These are phyloP conservation scores for Tenebrio molitor DNA, from an alignment of 1,140 invertebrate species.

Conservation along the genomic window DNA sequence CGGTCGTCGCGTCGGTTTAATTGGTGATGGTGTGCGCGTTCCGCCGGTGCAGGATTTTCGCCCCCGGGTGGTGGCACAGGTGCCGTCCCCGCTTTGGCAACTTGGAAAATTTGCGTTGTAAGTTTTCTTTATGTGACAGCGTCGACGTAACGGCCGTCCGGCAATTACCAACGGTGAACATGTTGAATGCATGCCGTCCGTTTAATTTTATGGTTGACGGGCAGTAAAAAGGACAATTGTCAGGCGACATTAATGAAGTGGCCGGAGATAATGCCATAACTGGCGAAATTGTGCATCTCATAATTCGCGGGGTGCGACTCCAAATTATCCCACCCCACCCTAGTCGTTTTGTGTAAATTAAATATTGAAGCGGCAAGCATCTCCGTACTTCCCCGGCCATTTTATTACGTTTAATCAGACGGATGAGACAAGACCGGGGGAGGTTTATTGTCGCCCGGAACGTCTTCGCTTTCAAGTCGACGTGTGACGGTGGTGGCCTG, in stretches of 20 bases:
- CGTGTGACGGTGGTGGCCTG: neutral
- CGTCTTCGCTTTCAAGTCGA: neutral
- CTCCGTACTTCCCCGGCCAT: neutral
- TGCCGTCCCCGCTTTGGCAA: slow-evolving; percentile 18
- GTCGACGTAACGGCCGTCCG: slow-evolving; percentile 32
- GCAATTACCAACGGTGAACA: slow-evolving; percentile 41
- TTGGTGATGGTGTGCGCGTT: neutral
- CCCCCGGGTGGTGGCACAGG: slow-evolving; percentile 10
- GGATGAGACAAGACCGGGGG: neutral
- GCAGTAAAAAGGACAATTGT: slow-evolving; percentile 46
- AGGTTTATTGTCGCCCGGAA: neutral
- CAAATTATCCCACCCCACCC: neutral
- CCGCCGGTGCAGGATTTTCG: slow-evolving; percentile 10
- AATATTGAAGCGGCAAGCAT: slow-evolving; percentile 7
- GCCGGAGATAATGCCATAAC: slow-evolving; percentile 39
- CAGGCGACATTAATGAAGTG: slow-evolving; percentile 37
- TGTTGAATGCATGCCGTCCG: slow-evolving; percentile 39
- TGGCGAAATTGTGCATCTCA: slow-evolving; percentile 34
- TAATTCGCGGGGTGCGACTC: slow-evolving; percentile 11
- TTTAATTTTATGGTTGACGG: slow-evolving; percentile 45
- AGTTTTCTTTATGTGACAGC: slow-evolving; percentile 40
- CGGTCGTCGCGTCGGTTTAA: too few species aligned
- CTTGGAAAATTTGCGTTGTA: slow-evolving; percentile 40
- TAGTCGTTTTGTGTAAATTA: slow-evolving; percentile 7
- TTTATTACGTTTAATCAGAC: slow-evolving; percentile 5